Evolutionary conservation across 2,888 invertebrate species (phyloP).

Genomic region (Drosophila tripunctata): DNA sequence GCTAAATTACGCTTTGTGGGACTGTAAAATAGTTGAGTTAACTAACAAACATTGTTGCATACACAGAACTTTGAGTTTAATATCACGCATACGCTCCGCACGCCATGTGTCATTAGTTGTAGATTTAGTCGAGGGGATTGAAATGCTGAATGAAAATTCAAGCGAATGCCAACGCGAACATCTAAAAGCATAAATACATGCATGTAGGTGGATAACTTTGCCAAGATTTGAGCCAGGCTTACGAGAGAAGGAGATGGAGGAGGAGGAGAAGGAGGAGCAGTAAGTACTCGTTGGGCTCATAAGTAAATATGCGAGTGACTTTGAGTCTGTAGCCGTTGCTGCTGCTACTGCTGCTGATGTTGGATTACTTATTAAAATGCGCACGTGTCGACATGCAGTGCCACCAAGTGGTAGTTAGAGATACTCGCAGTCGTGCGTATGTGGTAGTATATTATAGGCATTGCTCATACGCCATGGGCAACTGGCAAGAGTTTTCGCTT

Average conservation of each 20-base stretch:
- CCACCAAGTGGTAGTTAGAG: conserved; percentile 62
- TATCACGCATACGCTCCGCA: background rate
- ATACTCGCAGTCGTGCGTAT: conserved; percentile 44
- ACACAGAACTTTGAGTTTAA: background rate
- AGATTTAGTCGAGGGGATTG: conserved; percentile 11
- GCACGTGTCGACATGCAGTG: conserved; percentile 70
- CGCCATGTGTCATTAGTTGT: conserved; percentile 20
- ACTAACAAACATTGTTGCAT: background rate
- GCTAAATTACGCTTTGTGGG: background rate
- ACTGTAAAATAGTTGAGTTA: background rate
- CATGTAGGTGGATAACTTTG: conserved; percentile 31
- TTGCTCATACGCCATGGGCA: conserved; percentile 60
- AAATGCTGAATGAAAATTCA: conserved; percentile 8
- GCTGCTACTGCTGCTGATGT: conserved; percentile 1
- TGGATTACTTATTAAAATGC: conserved; percentile 66
- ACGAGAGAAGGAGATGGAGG: background rate
- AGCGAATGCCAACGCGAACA: conserved; percentile 20
- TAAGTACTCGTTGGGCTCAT: conserved; percentile 20
- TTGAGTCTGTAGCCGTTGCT: conserved; percentile 9
- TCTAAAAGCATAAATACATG: conserved; percentile 13
- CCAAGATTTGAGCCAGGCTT: conserved; percentile 50
- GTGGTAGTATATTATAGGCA: conserved; percentile 26
- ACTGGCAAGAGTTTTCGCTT: conserved; percentile 35
- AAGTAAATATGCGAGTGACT: conserved; percentile 45
- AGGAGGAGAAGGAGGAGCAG: background rate